Evolutionary conservation across 2,888 invertebrate species (phyloP), one percentile per base, ranked within the genome.

Genomic region (Rhingia rostrata): DNA sequence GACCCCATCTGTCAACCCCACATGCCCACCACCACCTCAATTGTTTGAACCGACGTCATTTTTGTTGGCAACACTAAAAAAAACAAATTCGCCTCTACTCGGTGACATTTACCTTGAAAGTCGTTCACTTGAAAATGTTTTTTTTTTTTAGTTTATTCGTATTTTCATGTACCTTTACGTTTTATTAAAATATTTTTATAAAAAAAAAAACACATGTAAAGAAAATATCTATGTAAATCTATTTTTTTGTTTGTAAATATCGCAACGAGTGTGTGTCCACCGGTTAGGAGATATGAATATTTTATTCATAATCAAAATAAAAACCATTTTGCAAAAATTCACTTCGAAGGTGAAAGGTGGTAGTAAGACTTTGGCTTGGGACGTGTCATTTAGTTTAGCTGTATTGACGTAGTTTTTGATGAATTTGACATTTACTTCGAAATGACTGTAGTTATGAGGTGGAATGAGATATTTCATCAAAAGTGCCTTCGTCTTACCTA

Each of bases 31-130:
- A 22, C 22, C 22, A 22, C 22, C 22, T 22, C 22, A 22, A 22
- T 22, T 22, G 22, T 22, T 22, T 22, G 22, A 12, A 33, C 30
- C 47, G 6, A 47, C 39, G 12, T 45, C 6, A 33, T n/a, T 35
- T 33, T 60, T 9, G 39, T n/a, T 56, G 49, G 53, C 37, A 63
- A 41, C 74, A 54, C 14, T 78, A 47, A 33, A 22, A 53, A 67
- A 74, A 80, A 45, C 12, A 56, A 45, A 10, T 60, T 37, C 47
- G 9, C 47, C 51, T 56, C 9, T 39, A 37, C 63, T 39, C 32
- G 45, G 22, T 75, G 75, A 81, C 81, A 75, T 75, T 81, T 70
- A 70, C 81, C 69, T 70, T 70, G 81, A 75, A 81, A 70, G 64
- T 81, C 45, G 56, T 80, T 56, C 63, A 54, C 45, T 81, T 58